Conservation (phyloP, 1,140 invertebrate species). For the Cecropterus lyciades region DNA sequence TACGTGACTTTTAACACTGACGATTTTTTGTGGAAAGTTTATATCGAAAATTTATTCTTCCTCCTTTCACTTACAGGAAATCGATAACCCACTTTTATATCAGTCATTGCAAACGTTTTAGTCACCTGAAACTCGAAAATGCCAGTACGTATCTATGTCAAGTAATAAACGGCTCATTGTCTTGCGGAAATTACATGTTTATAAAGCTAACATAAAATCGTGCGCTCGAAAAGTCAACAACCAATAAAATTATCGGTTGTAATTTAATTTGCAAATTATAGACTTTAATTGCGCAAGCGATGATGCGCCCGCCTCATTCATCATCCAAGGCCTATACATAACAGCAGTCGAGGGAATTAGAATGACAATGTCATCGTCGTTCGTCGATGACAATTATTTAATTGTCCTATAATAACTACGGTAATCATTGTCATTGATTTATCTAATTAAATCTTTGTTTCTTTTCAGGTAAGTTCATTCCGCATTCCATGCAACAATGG, state of each 20-base stretch:
- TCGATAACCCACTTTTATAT: too few species aligned
- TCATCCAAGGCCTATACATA: background rate
- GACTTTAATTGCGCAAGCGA: background rate
- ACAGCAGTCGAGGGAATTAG: slow-evolving; percentile 1
- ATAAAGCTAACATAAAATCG: too few species aligned
- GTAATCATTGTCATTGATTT: slow-evolving; percentile 1
- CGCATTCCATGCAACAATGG: slow-evolving; percentile 17
- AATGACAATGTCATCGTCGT: slow-evolving; percentile 3
- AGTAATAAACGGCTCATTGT: too few species aligned
- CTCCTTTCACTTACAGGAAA: too few species aligned
- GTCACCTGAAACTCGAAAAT: too few species aligned
- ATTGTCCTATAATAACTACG: slow-evolving; percentile 1
- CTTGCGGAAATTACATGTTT: too few species aligned
- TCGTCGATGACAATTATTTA: slow-evolving; percentile 1
- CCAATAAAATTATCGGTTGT: too few species aligned
- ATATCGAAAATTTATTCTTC: too few species aligned
- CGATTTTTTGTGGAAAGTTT: too few species aligned
- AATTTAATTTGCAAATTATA: background rate
- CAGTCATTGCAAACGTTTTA: too few species aligned
- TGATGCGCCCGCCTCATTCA: background rate
- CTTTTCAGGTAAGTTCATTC: slow-evolving; percentile 26
- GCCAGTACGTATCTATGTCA: too few species aligned
- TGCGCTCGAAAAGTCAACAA: background rate
- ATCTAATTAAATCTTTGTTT: slow-evolving; percentile 23
- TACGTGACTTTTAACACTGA: too few species aligned